Base-by-base conservation (phyloP, 2,797 vertebrate species). In the Cetoscarus ocellatus region DNA sequence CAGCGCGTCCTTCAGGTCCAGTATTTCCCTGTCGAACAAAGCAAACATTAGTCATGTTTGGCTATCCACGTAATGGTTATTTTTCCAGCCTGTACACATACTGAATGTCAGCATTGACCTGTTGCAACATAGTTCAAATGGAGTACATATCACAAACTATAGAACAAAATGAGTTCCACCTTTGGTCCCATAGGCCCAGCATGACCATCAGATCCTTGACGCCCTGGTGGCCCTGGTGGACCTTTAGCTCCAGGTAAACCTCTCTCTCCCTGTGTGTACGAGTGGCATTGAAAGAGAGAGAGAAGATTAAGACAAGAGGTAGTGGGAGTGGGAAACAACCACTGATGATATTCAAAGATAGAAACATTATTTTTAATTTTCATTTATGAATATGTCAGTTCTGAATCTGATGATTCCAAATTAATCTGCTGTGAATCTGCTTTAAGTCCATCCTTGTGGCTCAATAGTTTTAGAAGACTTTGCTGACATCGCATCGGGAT, bases 231-330 rank as follows among this genome's bases (percentile, higher is more conserved):
- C 36, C 90, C 96, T 19, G 87, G 91, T 67, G 90, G 86, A 57
- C 97, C 97, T 57, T 84, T 74, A 57, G 82, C 86, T 84, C 96
- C 96, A 57, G 85, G 92, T 70, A 91, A 92, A 43, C 96, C 96
- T 53, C 54, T 90, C 4, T 90, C 85, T 62, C 91, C 91, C 91
- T 91, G 58, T 61, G 17, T 44, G 57, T 53, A 13, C 7, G n/a
- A 17, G 15, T 12, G 51, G 1, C 38, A 39, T 36, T 49, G 13
- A 52, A 1, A 4, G 7, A 42, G 7, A 45, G 1, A 27, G 10
- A 0, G 6, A 34, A 43, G 8, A 19, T 27, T 10, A 9, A 55
- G 5, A 44, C 6, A 42, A 15, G 11, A 14, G 10, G 40, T 1
- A 38, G n/a, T n/a, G n/a, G n/a, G n/a, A 48, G n/a, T 6, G 2